A percentile compares a stretch with the other conserved stretches of the same genome.
Conservation (phyloP, 2,797 vertebrate species). For the Pangasius larnaudii region DNA sequence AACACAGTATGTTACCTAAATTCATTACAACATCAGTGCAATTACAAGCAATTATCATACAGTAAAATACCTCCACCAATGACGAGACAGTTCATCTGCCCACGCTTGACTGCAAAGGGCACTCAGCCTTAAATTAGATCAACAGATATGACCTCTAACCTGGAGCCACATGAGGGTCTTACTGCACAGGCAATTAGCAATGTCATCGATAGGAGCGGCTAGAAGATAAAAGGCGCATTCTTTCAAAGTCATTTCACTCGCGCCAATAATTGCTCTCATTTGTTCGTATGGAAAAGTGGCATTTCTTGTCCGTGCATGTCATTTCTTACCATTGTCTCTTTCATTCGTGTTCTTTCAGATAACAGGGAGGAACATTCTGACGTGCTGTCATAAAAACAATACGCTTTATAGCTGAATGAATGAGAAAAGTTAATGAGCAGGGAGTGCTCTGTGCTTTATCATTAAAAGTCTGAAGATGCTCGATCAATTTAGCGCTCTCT, state of each 20-base stretch:
- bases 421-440: constrained; percentile 46
- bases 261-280: constrained; percentile 45
- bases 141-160: constrained; percentile 16
- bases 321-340: constrained; percentile 41
- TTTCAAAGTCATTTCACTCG: constrained; percentile 33
- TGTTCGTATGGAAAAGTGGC: constrained; percentile 43
- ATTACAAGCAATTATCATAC: not conserved
- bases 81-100: not conserved
- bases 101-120: not conserved
- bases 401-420: constrained; percentile 27
- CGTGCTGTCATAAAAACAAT: constrained; percentile 48
- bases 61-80: not conserved
- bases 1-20: not conserved
- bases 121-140: not conserved
- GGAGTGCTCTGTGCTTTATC: constrained; percentile 31
- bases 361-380: constrained; percentile 28
- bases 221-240: constrained; percentile 28
- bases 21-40: not conserved
- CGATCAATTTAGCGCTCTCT: constrained; percentile 18
- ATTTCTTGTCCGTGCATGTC: constrained; percentile 40
- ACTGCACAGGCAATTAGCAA: constrained; percentile 23
- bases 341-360: constrained; percentile 37
- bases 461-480: constrained; percentile 45
- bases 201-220: constrained; percentile 11
- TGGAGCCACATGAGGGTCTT: constrained; percentile 9